phyloP scores from a whole-genome alignment of 2,888 invertebrate species.

The Congeria kusceri region DNA sequence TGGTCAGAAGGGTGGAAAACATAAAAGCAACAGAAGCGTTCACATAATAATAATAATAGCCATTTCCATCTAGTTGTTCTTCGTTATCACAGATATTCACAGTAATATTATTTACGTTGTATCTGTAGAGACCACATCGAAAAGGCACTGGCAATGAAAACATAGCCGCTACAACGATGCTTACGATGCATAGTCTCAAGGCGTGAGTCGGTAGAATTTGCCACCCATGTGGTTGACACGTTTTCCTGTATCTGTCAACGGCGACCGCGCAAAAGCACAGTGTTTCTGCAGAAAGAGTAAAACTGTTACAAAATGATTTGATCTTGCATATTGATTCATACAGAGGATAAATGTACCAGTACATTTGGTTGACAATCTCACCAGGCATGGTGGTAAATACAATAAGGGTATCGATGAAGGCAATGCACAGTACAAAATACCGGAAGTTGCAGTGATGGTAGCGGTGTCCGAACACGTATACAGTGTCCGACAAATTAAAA shows the following conservation, averaged over 20 bases:
- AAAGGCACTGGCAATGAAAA: too few species aligned
- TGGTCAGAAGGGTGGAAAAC: too few species aligned
- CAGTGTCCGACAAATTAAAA: too few species aligned
- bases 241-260: slow-evolving; percentile 45
- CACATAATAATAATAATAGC: too few species aligned
- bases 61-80: too few species aligned
- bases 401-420: slow-evolving; percentile 34
- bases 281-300: slow-evolving; percentile 34
- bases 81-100: too few species aligned
- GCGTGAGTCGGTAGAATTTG: slow-evolving; percentile 40
- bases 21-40: too few species aligned
- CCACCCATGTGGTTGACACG: slow-evolving; percentile 36
- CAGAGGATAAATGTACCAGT: slow-evolving; percentile 37
- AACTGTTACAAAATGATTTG: slow-evolving; percentile 39
- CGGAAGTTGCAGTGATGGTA: slow-evolving; percentile 39
- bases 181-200: too few species aligned
- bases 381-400: slow-evolving; percentile 43
- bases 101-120: too few species aligned
- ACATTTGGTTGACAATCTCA: slow-evolving; percentile 32
- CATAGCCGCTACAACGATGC: too few species aligned
- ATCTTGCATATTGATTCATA: slow-evolving; percentile 23
- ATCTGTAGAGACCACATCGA: too few species aligned
- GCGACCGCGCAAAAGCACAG: slow-evolving; percentile 30
- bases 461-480: slow-evolving; percentile 34
- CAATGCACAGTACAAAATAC: slow-evolving; percentile 45